A percentile compares a stretch with the other conserved stretches of the same genome.
These are phyloP conservation scores for Bombus waltoni DNA, from an alignment of 1,140 invertebrate species.

Conservation along the genomic window DNA sequence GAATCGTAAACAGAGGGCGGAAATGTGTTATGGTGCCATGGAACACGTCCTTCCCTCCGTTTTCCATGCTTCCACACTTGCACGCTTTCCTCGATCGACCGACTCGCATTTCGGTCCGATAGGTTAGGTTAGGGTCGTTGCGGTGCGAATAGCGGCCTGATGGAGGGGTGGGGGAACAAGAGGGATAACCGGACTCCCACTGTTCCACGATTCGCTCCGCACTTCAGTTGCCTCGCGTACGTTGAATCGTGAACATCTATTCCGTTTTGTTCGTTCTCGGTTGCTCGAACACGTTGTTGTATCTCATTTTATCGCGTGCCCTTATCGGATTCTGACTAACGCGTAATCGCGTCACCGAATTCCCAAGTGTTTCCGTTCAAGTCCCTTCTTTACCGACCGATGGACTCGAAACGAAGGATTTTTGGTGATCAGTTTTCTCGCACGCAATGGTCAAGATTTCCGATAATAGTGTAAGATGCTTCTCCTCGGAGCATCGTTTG, in stretches of 20 bases:
- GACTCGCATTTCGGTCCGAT: conserved; percentile 52
- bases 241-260: neutral
- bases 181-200: conserved; percentile 29
- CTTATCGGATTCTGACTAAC: neutral
- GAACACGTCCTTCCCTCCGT: conserved; percentile 49
- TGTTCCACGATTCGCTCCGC: conserved; percentile 48
- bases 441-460: neutral
- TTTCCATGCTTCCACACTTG: conserved; percentile 25
- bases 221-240: conserved; percentile 74
- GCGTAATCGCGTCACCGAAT: neutral
- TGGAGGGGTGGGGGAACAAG: neutral
- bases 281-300: conserved; percentile 7
- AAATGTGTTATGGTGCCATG: conserved; percentile 71
- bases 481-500: neutral
- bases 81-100: conserved; percentile 66
- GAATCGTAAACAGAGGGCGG: conserved; percentile 44
- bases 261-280: neutral
- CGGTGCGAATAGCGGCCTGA: neutral
- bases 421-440: neutral
- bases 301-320: conserved; percentile 8
- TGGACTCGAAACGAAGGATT: neutral
- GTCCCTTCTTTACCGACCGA: neutral
- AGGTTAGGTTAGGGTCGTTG: conserved; percentile 62
- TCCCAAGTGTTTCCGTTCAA: neutral
- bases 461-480: conserved; percentile 21